Percentiles rank a stretch among this genome's conserved stretches.
Conservation (phyloP, 1,140 invertebrate genomes). For the Pemphigus obesinymphae region DNA sequence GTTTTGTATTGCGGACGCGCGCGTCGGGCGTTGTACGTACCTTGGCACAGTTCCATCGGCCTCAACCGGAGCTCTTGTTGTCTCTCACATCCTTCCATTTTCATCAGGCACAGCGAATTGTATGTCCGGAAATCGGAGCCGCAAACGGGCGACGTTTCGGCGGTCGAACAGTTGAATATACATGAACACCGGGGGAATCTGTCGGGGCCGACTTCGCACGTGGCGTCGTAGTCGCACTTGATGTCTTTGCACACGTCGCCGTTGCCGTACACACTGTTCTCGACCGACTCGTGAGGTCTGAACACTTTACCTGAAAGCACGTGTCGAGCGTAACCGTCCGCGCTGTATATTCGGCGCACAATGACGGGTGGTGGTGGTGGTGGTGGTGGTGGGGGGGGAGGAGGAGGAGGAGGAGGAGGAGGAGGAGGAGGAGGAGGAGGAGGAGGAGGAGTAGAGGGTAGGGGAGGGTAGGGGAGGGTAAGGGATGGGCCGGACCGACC, state of each 20-base stretch:
- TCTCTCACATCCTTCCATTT: constrained; percentile 76
- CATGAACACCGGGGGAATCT: constrained; percentile 72
- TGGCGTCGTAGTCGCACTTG: constrained; percentile 76
- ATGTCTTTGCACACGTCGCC: constrained; percentile 72
- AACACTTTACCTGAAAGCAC: constrained; percentile 1
- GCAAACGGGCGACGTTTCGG: constrained; percentile 63
- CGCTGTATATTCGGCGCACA: too few relatives aligned
- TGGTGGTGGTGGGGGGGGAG: too few relatives aligned
- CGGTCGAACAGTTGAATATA: constrained; percentile 62
- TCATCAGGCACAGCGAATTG: constrained; percentile 77
- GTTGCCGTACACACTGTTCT: constrained; percentile 46
- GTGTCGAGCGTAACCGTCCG: too few relatives aligned
- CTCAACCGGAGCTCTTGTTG: constrained; percentile 73
- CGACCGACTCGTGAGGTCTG: neutral
- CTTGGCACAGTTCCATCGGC: constrained; percentile 77
- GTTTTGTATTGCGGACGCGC: too few relatives aligned
- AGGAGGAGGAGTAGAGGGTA: too few relatives aligned
- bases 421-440: too few relatives aligned
- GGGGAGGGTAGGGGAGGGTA: too few relatives aligned
- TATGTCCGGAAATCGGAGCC: constrained; percentile 78
- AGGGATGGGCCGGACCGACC: too few relatives aligned
- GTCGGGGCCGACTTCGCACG: constrained; percentile 71
- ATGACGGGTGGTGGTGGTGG: too few relatives aligned
- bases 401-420: too few relatives aligned
- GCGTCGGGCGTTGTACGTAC: constrained; percentile 50